A percentile compares a stretch with the other conserved stretches of the same genome.
Evolutionary conservation across 2,797 vertebrate genomes (phyloP).

Genomic region (Leptodactylus fallax): DNA sequence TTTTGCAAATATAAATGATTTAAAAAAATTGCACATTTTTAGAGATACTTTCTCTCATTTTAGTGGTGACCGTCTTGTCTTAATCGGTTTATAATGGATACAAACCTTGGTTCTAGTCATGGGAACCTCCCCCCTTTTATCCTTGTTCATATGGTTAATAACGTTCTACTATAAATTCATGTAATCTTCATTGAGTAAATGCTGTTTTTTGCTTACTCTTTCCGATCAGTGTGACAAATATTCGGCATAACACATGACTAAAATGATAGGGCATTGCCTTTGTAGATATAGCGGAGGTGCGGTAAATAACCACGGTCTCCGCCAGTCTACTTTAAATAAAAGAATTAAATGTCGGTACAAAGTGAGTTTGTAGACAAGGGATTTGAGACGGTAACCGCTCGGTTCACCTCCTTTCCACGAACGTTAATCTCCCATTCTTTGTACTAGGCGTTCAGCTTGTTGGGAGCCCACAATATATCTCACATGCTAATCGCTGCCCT

Average conservation of each 20-base stretch:
- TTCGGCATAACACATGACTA: background rate
- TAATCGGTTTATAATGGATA: no score
- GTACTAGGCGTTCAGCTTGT: constrained; percentile 12
- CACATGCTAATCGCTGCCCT: constrained; percentile 51
- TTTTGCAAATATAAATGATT: no score
- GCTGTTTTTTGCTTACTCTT: no score
- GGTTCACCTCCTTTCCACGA: constrained; percentile 40
- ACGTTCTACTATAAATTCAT: no score
- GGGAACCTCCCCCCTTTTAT: no score
- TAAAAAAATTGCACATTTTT: no score
- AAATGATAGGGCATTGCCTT: background rate
- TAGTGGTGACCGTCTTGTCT: no score
- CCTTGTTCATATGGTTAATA: no score
- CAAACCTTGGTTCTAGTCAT: no score
- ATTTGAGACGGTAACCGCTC: constrained; percentile 2
- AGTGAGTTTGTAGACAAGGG: constrained; percentile 11
- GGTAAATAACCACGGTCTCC: background rate
- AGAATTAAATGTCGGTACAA: constrained; percentile 27
- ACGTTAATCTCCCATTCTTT: constrained; percentile 51
- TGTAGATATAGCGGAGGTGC: background rate
- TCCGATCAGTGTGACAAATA: no score
- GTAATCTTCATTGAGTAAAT: no score
- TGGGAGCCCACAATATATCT: constrained; percentile 31
- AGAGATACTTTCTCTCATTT: no score
- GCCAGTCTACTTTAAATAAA: background rate